These are phyloP conservation scores for Lasiurus borealis DNA, from an alignment of 2,113 vertebrate genomes.

Conservation along the genomic window DNA sequence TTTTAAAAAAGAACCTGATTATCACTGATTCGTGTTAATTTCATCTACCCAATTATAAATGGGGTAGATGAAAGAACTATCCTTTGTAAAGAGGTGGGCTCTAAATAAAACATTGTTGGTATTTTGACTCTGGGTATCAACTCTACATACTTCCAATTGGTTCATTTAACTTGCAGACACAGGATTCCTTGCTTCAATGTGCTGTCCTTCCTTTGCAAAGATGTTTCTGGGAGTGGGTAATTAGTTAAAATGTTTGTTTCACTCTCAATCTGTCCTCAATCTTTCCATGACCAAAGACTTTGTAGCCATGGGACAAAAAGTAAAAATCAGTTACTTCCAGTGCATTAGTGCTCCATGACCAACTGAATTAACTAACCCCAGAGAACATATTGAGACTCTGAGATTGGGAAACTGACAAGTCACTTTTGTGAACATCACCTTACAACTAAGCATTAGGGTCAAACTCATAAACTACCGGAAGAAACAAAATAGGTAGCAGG, in stretches of 20 bases:
- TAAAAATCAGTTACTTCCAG: neutral
- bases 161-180: neutral
- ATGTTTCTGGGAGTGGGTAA: neutral
- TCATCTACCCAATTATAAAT: neutral
- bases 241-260: neutral
- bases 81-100: conserved; percentile 1
- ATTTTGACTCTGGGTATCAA: conserved; percentile 13
- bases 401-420: neutral
- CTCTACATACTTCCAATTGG: neutral
- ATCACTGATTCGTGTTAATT: neutral
- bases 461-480: neutral
- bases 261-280: neutral
- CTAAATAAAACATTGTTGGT: neutral
- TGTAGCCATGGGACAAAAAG: neutral
- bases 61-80: conserved; percentile 4
- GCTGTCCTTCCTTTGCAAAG: neutral
- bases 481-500: neutral
- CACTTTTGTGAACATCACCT: neutral
- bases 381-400: neutral
- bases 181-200: neutral
- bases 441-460: neutral
- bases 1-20: neutral
- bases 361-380: neutral
- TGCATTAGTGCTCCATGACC: neutral
- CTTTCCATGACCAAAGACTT: neutral